Evolutionary conservation across 2,888 invertebrate species (phyloP), one percentile per base, ranked within the genome.

Genomic region (Cremastinae sp.): DNA sequence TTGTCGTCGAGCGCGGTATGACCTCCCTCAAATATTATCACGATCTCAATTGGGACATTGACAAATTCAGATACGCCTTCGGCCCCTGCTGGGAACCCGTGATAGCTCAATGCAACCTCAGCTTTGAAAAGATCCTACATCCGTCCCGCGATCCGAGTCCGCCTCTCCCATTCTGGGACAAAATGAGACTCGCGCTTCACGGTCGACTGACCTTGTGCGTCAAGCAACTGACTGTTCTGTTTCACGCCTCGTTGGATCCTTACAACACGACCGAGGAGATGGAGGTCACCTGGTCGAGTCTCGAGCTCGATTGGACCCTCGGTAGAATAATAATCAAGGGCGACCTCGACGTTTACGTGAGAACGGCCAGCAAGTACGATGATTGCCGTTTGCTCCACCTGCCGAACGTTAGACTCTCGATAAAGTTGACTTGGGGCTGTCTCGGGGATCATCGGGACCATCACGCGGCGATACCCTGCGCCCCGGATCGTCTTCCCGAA

Each of bases 11-110:
- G 88, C 92, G 99, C 68, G 95, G 95, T 80, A 97, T 99, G 96
- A 95, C 97, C 59, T 94, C 98, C 0, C 91, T 99, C 47, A 99
- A 99, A 90, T 98, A 97, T 91, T 99, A 98, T 91, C 98, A 99
- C 90, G 99, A 99, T 90, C 93, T 99, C 72, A 97, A 97, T 90
- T 97, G 97, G 91, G 97, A 98, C 89, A 94, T 97, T 83, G 94
- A 96, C 64, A 94, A 95, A 80, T 96, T 94, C 41, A 95, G 95
- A 86, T 96, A 98, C 88, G 98, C 98, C 0, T 99, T 99, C 88
- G 99, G 99, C 0, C 98, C 99, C 0, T 99, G 99, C 89, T 99
- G 99, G 99, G 99, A 99, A 87, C 98, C 99, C 0, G 97, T 97
- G 12, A 94, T 97, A 70, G 96, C 97, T 0, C 96, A 97, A 85